A percentile compares a stretch with the other conserved stretches of the same genome.
Conservation (phyloP, 2,113 vertebrate species). For the Ia io region DNA sequence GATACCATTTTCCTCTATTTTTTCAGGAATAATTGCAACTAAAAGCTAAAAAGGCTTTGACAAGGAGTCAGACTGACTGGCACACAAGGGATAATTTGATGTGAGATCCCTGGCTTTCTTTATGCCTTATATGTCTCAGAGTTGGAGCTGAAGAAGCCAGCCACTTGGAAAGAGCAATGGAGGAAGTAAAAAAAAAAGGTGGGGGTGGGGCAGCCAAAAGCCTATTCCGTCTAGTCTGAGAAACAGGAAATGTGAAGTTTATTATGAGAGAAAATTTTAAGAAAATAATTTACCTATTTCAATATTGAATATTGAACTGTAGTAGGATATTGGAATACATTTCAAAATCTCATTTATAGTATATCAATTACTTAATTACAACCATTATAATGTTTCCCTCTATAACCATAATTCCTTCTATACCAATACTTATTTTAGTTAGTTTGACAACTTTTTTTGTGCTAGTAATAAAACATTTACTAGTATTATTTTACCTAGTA, state of each 20-base stretch:
- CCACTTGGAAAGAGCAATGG: not conserved
- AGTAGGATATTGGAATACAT: not conserved
- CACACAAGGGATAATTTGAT: not conserved
- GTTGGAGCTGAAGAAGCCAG: not conserved
- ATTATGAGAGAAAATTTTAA: not conserved
- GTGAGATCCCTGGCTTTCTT: not conserved
- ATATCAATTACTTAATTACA: not conserved
- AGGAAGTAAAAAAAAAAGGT: not conserved
- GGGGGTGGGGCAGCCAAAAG: fast-evolving
- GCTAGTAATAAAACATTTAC: no score
- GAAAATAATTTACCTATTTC: not conserved
- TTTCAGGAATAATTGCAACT: not conserved
- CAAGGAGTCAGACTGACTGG: not conserved
- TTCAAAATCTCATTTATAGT: not conserved
- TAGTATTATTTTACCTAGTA: not conserved
- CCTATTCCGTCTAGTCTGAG: not conserved
- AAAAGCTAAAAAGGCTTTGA: not conserved
- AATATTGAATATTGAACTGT: not conserved
- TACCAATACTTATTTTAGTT: not conserved
- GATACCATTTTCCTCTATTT: not conserved
- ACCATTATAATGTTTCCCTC: not conserved
- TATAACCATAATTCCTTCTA: not conserved
- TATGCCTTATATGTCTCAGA: not conserved
- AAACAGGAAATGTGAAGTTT: not conserved
- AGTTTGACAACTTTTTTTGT: not conserved